Evolutionary conservation across 92 coral and sea anemone genomes (phyloP), one percentile per base, ranked within the genome.

Genomic region (Pocillopora grandis): DNA sequence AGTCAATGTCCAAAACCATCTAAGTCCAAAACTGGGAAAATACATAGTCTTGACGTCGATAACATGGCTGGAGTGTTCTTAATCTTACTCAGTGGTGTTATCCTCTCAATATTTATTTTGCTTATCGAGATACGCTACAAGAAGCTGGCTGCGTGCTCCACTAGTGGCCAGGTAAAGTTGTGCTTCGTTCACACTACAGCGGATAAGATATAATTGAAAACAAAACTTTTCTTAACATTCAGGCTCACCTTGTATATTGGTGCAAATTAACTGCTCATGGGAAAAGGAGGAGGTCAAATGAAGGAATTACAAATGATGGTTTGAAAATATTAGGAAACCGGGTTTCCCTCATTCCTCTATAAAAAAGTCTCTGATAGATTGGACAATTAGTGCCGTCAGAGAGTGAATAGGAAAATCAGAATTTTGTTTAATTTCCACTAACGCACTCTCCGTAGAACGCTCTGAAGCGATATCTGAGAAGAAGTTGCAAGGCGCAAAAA

Each of bases 51-150:
- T 10, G 97, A 87, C 9, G 78, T 97, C 58, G 68, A 97, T 85
- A 97, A 92, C 92, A 88, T 97, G 91, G 99, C 98, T 5, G 99
- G 99, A 1, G 99, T 94, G 7, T 97, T 97, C 78, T 76, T 97
- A 58, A 88, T 97, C 14, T 89, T 97, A 72, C 75, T 89, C 59
- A 97, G 97, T 27, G 99, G 99, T 11, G 95, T 94, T 1, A 84
- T 88, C 0, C 57, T 89, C 52, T 85, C 98, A 0, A 75, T 94
- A 48, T 63, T 97, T 21, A 79, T 97, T 59, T 75, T 97, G 18
- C 78, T 90, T 80, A 86, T 97, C 23, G 99, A 97, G 83, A 91
- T 94, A 77, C 91, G 90, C 75, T 97, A 93, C 84, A 90, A 94
- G 83, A 81, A 93, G 77, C 76, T 96, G 64, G 94, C 92, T 48